phyloP scores from a whole-genome alignment of 2,113 vertebrate genomes.

The Hucho hucho region DNA sequence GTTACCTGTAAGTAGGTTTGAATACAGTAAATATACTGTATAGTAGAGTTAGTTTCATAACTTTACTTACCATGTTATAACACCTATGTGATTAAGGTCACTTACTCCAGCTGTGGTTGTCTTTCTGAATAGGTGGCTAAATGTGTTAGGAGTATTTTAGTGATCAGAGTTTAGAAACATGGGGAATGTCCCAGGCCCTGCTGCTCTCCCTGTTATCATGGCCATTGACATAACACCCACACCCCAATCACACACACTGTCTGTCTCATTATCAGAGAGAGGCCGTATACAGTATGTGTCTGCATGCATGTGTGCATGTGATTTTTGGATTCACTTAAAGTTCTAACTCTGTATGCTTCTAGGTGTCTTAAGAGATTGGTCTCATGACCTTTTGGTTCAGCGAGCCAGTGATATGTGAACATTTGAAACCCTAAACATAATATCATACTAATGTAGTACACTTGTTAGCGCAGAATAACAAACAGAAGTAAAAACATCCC shows the following conservation, averaged over 20 bases:
- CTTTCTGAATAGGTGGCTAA: slow-evolving; percentile 18
- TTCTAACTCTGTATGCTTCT: background rate
- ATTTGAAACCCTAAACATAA: background rate
- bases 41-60: background rate
- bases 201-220: slow-evolving; percentile 6
- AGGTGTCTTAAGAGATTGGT: background rate
- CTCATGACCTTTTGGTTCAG: background rate
- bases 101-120: background rate
- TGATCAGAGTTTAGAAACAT: slow-evolving; percentile 16
- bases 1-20: no score
- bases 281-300: background rate
- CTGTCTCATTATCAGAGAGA: background rate
- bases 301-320: background rate
- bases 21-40: no score
- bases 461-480: background rate
- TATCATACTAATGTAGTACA: no score
- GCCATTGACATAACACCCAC: background rate
- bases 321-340: background rate
- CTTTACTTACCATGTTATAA: background rate
- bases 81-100: background rate
- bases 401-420: background rate
- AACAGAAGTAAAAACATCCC: background rate
- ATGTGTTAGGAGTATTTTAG: slow-evolving; percentile 18
- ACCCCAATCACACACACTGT: no score
- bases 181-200: slow-evolving; percentile 29